Conservation (phyloP, 2,888 invertebrate genomes). For the Sarcophaga carnaria region DNA sequence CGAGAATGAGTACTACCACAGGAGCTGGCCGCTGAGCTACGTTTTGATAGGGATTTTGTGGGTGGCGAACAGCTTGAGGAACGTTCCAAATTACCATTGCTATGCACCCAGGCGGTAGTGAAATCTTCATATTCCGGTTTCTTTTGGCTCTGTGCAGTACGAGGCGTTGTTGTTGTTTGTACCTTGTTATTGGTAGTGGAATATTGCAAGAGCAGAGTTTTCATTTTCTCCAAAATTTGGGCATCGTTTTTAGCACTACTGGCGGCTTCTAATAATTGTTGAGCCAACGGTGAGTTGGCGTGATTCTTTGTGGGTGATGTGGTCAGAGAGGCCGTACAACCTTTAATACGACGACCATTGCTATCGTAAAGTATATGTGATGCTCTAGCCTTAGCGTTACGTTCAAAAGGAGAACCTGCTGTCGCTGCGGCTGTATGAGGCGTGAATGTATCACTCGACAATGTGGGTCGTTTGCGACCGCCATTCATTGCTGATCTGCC, state of each 20-base stretch:
- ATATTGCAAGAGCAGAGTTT: slow-evolving; percentile 86
- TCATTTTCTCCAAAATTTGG: slow-evolving; percentile 88
- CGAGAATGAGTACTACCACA: slow-evolving; percentile 79
- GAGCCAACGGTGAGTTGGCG: slow-evolving; percentile 86
- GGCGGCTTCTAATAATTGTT: slow-evolving; percentile 88
- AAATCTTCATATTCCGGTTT: slow-evolving; percentile 85
- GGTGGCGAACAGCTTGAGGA: slow-evolving; percentile 83
- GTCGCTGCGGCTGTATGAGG: slow-evolving; percentile 62
- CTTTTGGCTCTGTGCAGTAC: slow-evolving; percentile 59
- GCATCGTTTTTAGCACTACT: slow-evolving; percentile 88
- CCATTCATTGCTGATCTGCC: slow-evolving; percentile 83
- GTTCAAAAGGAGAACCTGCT: slow-evolving; percentile 81
- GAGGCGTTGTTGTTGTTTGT: slow-evolving; percentile 68
- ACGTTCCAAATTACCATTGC: slow-evolving; percentile 86
- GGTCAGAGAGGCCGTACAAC: slow-evolving; percentile 78
- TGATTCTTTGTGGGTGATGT: slow-evolving; percentile 83
- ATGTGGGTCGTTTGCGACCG: slow-evolving; percentile 82
- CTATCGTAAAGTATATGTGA: slow-evolving; percentile 82
- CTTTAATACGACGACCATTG: slow-evolving; percentile 82
- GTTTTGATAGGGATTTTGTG: slow-evolving; percentile 78
- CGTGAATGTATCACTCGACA: slow-evolving; percentile 86
- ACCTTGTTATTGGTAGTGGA: slow-evolving; percentile 76
- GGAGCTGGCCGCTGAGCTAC: slow-evolving; percentile 81
- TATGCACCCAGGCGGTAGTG: slow-evolving; percentile 88
- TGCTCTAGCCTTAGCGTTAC: slow-evolving; percentile 80